phyloP scores from a whole-genome alignment of 2,888 invertebrate genomes.

The Sipunculus nudus region DNA sequence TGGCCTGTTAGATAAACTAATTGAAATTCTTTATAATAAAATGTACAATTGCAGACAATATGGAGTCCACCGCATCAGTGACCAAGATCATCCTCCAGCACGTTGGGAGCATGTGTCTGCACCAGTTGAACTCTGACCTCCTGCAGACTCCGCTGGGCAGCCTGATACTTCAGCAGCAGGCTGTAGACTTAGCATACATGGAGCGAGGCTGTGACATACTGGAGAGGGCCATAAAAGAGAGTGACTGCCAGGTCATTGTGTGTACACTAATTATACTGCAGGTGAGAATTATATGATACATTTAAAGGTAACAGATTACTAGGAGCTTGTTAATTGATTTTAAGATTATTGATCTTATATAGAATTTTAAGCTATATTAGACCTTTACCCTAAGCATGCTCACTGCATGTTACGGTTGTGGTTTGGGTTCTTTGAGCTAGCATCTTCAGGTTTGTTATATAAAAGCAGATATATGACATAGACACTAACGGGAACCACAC shows the following conservation, averaged over 20 bases:
- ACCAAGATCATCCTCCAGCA: slow-evolving; percentile 57
- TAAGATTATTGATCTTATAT: too few species aligned
- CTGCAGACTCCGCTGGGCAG: slow-evolving; percentile 48
- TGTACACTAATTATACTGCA: slow-evolving; percentile 60
- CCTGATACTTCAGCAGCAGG: slow-evolving; percentile 51
- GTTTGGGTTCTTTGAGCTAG: too few species aligned
- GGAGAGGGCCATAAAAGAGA: slow-evolving; percentile 49
- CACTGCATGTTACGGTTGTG: too few species aligned
- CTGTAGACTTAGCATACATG: slow-evolving; percentile 54
- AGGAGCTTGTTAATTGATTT: too few species aligned
- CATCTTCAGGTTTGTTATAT: too few species aligned
- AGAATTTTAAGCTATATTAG: too few species aligned
- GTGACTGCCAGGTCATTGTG: slow-evolving; percentile 53
- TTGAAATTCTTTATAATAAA: too few species aligned
- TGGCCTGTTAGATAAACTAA: too few species aligned
- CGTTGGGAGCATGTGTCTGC: slow-evolving; percentile 62
- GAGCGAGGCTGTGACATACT: slow-evolving; percentile 58
- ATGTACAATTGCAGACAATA: slow-evolving; percentile 41
- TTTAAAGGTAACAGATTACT: too few species aligned
- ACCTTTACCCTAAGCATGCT: too few species aligned
- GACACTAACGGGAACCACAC: too few species aligned
- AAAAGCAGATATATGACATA: too few species aligned
- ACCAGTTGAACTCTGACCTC: slow-evolving; percentile 57
- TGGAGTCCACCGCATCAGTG: slow-evolving; percentile 42
- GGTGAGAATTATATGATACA: slow-evolving; percentile 39